These are phyloP conservation scores for Balaenoptera acutorostrata DNA, from an alignment of 2,113 vertebrate genomes.

Conservation along the genomic window DNA sequence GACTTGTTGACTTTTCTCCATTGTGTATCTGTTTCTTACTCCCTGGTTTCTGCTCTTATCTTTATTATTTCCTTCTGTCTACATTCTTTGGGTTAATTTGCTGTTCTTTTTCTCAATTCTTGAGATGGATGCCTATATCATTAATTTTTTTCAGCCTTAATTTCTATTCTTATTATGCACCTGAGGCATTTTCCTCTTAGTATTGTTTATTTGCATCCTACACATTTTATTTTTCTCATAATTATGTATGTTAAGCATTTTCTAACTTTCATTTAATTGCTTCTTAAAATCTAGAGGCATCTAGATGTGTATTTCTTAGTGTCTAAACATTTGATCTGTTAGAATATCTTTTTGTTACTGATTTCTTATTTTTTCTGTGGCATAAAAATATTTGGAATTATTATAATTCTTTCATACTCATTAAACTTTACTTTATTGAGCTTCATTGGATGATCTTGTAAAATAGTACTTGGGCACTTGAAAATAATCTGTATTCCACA, in stretches of 20 bases:
- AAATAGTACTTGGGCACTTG: not conserved
- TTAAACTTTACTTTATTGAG: not conserved
- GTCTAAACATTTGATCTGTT: not conserved
- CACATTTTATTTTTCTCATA: not conserved
- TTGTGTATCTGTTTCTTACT: not conserved
- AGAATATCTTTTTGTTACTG: not conserved
- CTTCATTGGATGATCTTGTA: not conserved
- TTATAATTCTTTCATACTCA: not conserved
- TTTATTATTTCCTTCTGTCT: not conserved
- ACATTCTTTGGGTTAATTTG: not conserved
- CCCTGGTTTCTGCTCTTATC: not conserved
- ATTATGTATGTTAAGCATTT: not conserved
- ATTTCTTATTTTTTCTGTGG: not conserved
- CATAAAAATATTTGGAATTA: not conserved
- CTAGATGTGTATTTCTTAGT: not conserved
- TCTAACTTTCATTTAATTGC: not conserved
- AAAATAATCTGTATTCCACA: not conserved
- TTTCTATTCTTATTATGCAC: not conserved
- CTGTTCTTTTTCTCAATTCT: not conserved
- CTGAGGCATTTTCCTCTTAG: not conserved
- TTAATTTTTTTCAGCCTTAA: not conserved
- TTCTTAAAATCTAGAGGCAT: not conserved
- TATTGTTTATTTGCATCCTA: not conserved
- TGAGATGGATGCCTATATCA: not conserved
- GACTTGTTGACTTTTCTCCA: not conserved